A percentile compares a stretch with the other conserved stretches of the same genome.
Evolutionary conservation across 2,113 vertebrate species (phyloP).

Genomic region (Nesoenas mayeri): DNA sequence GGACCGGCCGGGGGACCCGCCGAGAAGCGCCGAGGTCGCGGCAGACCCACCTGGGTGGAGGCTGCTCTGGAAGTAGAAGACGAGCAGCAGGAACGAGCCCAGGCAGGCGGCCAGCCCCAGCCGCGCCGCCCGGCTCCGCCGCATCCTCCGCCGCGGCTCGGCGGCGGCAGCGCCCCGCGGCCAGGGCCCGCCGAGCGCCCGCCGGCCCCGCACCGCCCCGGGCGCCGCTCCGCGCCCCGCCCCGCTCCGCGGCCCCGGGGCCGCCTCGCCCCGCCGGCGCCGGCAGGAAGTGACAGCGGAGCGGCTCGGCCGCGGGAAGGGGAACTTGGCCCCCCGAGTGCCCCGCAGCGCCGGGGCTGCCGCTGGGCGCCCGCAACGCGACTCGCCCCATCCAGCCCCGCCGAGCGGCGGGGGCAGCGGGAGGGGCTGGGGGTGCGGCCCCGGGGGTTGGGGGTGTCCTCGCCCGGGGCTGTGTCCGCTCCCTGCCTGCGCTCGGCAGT

Average conservation of each 20-base stretch:
- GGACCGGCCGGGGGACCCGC: neutral
- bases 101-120: constrained; percentile 77
- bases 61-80: constrained; percentile 81
- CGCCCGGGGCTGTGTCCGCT: neutral
- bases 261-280: no score
- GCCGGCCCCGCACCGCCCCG: no score
- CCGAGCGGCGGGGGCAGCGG: no score
- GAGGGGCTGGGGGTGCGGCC: neutral
- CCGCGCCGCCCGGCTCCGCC: constrained; percentile 72
- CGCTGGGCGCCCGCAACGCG: no score
- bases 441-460: neutral
- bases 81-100: constrained; percentile 79
- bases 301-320: no score
- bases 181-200: no score
- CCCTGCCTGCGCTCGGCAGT: neutral
- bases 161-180: neutral
- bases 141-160: constrained; percentile 69
- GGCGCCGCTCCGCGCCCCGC: no score
- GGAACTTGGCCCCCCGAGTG: no score
- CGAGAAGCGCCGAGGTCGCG: neutral
- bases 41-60: constrained; percentile 79
- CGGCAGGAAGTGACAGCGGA: no score
- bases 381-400: no score
- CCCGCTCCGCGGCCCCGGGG: no score
- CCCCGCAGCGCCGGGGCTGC: no score